Percentiles rank a stretch among this genome's conserved stretches.
phyloP scores from a whole-genome alignment of 2,113 vertebrate genomes.

The Ammospiza nelsoni region DNA sequence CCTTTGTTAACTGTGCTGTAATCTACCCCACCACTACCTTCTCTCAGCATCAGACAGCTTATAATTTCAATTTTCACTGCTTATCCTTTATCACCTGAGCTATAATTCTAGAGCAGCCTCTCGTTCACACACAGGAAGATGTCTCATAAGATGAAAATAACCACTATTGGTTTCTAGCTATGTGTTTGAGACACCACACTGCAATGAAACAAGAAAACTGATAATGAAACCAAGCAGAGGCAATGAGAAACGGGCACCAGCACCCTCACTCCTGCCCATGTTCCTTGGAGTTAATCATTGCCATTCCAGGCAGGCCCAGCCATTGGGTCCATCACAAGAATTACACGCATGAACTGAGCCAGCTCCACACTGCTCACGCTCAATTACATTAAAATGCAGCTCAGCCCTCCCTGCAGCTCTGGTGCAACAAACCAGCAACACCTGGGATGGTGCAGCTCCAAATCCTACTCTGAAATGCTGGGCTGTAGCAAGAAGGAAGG shows the following conservation, averaged over 20 bases:
- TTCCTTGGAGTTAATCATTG: conserved; percentile 10
- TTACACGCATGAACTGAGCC: background rate
- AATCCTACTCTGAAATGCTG: background rate
- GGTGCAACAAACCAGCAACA: background rate
- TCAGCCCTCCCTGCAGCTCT: background rate
- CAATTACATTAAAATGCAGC: conserved; percentile 25
- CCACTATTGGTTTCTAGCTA: background rate
- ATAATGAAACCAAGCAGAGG: background rate
- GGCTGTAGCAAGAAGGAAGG: background rate
- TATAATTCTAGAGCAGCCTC: background rate
- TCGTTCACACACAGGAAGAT: background rate
- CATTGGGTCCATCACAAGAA: background rate
- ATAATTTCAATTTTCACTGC: background rate
- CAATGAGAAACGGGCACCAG: background rate
- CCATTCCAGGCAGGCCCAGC: background rate
- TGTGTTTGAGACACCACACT: background rate
- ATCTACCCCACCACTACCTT: background rate
- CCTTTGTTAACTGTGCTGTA: background rate
- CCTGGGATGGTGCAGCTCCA: background rate
- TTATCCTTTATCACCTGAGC: background rate
- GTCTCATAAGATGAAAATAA: background rate
- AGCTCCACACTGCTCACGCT: background rate
- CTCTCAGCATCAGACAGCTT: background rate
- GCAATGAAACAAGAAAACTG: background rate
- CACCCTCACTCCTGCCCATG: background rate